A percentile compares a stretch with the other conserved stretches of the same genome.
phyloP scores from a whole-genome alignment of 1,140 invertebrate genomes.

The Ptiloglossa arizonensis region DNA sequence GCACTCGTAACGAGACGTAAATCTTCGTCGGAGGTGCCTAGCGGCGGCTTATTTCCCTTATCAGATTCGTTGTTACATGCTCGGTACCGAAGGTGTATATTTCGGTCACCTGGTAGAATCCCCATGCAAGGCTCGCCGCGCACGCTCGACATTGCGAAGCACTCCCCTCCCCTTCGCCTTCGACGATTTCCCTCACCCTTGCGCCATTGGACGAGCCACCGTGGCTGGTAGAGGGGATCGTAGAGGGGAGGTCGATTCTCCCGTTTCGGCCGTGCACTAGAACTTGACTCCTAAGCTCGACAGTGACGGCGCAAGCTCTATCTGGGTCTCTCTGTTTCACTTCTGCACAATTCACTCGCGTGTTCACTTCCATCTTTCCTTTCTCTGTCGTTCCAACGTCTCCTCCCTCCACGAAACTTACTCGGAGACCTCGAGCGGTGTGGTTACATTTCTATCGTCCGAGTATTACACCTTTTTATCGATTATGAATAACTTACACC shows the following conservation, averaged over 20 bases:
- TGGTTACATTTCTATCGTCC: constrained; percentile 50
- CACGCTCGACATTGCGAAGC: constrained; percentile 62
- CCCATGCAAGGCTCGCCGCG: constrained; percentile 35
- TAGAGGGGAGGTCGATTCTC: constrained; percentile 59
- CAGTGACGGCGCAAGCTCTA: constrained; percentile 60
- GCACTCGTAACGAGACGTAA: constrained; percentile 3
- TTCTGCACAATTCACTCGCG: neutral
- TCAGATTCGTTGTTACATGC: constrained; percentile 40
- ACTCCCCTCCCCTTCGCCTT: neutral
- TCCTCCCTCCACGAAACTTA: constrained; percentile 13
- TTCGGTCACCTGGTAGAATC: constrained; percentile 67
- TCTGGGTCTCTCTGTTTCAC: constrained; percentile 12
- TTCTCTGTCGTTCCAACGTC: neutral
- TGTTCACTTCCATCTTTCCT: neutral
- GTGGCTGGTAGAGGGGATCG: neutral
- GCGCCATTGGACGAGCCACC: constrained; percentile 27
- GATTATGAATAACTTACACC: constrained; percentile 25
- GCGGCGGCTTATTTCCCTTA: constrained; percentile 27
- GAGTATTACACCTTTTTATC: constrained; percentile 44
- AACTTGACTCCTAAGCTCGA: constrained; percentile 68
- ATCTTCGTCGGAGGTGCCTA: constrained; percentile 8
- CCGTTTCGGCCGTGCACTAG: constrained; percentile 68
- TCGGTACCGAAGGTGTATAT: constrained; percentile 46
- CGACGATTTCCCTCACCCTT: constrained; percentile 27
- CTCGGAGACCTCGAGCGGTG: constrained; percentile 43